Evolutionary conservation across 2,113 vertebrate genomes (phyloP), one percentile per base, ranked within the genome.

Genomic region (Sclerurus mexicanus): DNA sequence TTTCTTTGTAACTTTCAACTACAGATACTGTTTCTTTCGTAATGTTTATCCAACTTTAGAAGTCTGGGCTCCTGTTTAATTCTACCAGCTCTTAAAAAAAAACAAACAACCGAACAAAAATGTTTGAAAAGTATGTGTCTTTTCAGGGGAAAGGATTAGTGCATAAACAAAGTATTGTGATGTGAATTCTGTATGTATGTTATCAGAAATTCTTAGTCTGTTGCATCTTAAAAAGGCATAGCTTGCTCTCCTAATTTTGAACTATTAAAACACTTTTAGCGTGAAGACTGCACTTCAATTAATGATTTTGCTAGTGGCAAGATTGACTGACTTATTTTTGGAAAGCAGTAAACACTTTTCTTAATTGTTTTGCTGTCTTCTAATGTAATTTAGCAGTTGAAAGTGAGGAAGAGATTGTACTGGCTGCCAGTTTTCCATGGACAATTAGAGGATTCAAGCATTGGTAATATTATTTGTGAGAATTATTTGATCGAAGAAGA

Each of bases 401-500:
- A 91, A 56, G 30, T 42, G 30, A 68, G 33, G 47, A 78, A 20
- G 56, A 76, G 7, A 12, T 71, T 60, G 22, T 35, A 50, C 35
- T 67, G 62, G 49, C 59, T 80, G 52, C 22, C 72, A 68, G 5
- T 80, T 93, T 93, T 74, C 64, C 4, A 4, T 30, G 67, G 40
- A 46, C 42, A 25, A 5, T 88, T 89, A 75, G 56, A 86, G 30
- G n/a, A 50, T 11, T 84, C 64, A 56, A 89, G 40, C 6, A 6
- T 55, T 28, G 35, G 40, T 84, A n/a, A 40, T 63, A 35, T 30
- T 62, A 63, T 60, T 27, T 50, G 13, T 60, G 35, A 68, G 56
- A 91, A 81, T 84, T 6, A 40, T 77, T 89, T 80, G 83, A 78
- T 35, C 37, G 86, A 86, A 16, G 74, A 55, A 77, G 50, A 66